Percentiles rank a stretch among this genome's conserved stretches.
phyloP scores from a whole-genome alignment of 2,113 vertebrate genomes.

The Microcebus murinus region DNA sequence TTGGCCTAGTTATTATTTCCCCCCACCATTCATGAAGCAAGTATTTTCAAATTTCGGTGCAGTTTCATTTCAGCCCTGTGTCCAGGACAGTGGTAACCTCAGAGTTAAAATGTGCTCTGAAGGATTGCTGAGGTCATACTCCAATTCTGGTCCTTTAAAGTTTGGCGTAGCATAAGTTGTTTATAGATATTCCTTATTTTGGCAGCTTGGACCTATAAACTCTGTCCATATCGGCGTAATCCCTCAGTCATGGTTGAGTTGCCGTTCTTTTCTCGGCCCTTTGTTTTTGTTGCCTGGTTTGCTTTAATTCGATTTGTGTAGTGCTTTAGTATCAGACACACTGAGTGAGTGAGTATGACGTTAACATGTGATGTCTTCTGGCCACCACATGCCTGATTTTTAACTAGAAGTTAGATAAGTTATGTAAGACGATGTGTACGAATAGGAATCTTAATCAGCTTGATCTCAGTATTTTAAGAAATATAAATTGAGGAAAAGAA shows the following conservation, averaged over 20 bases:
- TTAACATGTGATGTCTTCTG: not conserved
- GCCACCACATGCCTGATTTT: not conserved
- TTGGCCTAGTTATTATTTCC: not conserved
- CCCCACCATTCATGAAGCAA: not conserved
- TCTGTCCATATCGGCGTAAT: not conserved
- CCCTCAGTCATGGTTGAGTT: not conserved
- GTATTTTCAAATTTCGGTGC: not conserved
- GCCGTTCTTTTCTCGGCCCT: not conserved
- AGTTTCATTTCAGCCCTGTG: not conserved
- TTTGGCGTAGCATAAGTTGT: not conserved
- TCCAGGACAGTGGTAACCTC: not conserved
- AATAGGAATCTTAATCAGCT: not conserved
- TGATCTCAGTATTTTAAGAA: not conserved
- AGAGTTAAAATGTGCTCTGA: not conserved
- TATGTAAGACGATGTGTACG: not conserved
- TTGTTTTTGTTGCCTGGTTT: not conserved
- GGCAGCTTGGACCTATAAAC: not conserved
- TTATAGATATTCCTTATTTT: not conserved
- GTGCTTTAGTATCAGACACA: not conserved
- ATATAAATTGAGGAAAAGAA: not conserved
- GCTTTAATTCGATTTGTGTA: not conserved
- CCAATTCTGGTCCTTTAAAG: not conserved
- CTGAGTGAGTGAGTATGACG: accelerated
- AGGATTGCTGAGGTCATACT: not conserved
- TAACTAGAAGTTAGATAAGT: not conserved